Evolutionary conservation across 2,797 vertebrate species (phyloP), one percentile per base, ranked within the genome.

Genomic region (Microcaecilia unicolor): DNA sequence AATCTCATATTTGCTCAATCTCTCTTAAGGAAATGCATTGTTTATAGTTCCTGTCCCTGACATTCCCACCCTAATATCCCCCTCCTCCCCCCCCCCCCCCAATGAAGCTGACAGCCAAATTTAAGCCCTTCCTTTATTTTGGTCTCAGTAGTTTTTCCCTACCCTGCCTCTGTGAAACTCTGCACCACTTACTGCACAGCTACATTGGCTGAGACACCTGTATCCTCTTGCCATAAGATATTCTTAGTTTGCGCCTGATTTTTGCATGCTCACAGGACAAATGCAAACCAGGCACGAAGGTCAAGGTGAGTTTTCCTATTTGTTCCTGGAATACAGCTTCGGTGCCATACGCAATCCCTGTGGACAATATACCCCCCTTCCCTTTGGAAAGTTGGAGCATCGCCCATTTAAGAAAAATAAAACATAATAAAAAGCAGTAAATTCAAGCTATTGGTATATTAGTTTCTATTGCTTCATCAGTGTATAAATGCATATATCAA

Each of bases 401-500:
- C 60, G 43, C 58, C 19, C 52, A 48, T 39, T 26, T 67, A 66
- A 65, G 42, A 65, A 57, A 41, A 36, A 7, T 63, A 59, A 66
- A 57, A 10, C 48, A 48, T 67, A 62, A 68, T 68, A 62, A 60
- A 50, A 72, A 74, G 70, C 60, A 73, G 59, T 68, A 79, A 71
- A 45, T 65, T 70, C 61, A 79, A 73, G 64, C 70, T 78, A 77
- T 67, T 67, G 60, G 61, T 62, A 72, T 70, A 74, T 66, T 53
- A 68, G 47, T 73, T 67, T 61, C 68, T 83, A 83, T 84, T 81
- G 76, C 80, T 81, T 83, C 58, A 41, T 75, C 72, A 78, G n/a
- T 67, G 58, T 71, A 70, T 67, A 74, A 74, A 70, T 76, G 63
- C 65, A 77, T 72, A 81, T 73, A 58, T 74, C 60, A 69, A 67